Evolutionary conservation across 2,888 invertebrate species (phyloP).

Genomic region (Cheilosia vulpina): DNA sequence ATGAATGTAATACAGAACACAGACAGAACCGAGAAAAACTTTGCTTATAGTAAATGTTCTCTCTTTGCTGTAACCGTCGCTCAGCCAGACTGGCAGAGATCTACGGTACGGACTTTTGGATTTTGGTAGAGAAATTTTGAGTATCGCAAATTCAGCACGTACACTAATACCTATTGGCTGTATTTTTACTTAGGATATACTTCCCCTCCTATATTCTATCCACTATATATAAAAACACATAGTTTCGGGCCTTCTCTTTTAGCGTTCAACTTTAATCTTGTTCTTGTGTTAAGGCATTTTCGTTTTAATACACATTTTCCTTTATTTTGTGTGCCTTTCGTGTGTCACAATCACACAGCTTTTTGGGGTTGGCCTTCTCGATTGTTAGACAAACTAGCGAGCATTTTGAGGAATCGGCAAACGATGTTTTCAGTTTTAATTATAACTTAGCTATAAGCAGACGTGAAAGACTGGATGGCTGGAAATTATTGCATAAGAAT

Average conservation of each 20-base stretch:
- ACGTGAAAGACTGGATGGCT: constrained; percentile 83
- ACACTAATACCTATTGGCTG: constrained; percentile 49
- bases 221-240: constrained; percentile 22
- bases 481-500: constrained; percentile 78
- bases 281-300: constrained; percentile 56
- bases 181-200: constrained; percentile 54
- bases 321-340: constrained; percentile 34
- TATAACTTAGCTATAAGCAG: constrained; percentile 82
- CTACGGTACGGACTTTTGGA: constrained; percentile 5
- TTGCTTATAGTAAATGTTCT: constrained; percentile 7
- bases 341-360: constrained; percentile 54
- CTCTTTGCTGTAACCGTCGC: constrained; percentile 16
- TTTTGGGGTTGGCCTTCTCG: constrained; percentile 64
- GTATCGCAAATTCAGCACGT: constrained; percentile 24
- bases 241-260: constrained; percentile 30
- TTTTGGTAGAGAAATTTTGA: constrained; percentile 6
- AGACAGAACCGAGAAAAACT: background rate
- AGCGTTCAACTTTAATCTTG: constrained; percentile 45
- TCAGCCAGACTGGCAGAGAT: background rate
- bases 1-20: constrained; percentile 5
- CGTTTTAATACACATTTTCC: constrained; percentile 31
- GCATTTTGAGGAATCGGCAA: constrained; percentile 55
- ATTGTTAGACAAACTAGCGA: constrained; percentile 61
- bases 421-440: constrained; percentile 80
- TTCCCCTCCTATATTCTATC: constrained; percentile 6